Conservation (phyloP, 1,140 invertebrate genomes). For the Daktulosphaira vitifoliae region DNA sequence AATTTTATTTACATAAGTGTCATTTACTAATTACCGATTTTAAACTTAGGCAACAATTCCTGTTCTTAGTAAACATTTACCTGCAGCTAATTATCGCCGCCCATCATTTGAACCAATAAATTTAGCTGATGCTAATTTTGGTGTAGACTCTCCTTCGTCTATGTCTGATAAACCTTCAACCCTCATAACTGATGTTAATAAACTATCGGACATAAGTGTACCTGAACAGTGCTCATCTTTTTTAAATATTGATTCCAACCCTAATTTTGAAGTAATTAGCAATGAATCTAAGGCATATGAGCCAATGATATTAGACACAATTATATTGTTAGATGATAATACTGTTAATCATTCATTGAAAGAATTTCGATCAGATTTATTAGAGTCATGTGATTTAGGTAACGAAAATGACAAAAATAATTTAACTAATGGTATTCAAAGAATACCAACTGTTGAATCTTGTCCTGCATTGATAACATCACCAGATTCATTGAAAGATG, state of each 20-base stretch:
- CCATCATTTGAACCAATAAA: constrained; percentile 42
- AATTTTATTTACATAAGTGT: background rate
- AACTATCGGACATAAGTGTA: background rate
- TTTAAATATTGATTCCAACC: constrained; percentile 6
- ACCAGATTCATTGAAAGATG: constrained; percentile 26
- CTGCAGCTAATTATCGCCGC: constrained; percentile 38
- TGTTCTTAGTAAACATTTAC: constrained; percentile 18
- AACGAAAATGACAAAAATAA: constrained; percentile 17
- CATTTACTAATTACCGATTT: background rate
- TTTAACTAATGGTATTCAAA: background rate
- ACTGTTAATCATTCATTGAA: background rate
- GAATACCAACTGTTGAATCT: constrained; percentile 1
- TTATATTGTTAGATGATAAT: background rate
- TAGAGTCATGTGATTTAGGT: constrained; percentile 17
- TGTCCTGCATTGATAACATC: constrained; percentile 20
- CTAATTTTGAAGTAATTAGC: background rate
- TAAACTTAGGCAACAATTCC: constrained; percentile 12
- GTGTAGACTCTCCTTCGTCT: constrained; percentile 35
- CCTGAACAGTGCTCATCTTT: constrained; percentile 14
- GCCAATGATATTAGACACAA: background rate
- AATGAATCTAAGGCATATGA: background rate
- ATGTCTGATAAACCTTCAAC: constrained; percentile 11
- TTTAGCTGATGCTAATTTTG: constrained; percentile 42
- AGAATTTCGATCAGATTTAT: constrained; percentile 15
- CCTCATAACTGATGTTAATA: constrained; percentile 23